Base-by-base conservation (phyloP, 2,797 vertebrate genomes). In the Picus viridis region DNA sequence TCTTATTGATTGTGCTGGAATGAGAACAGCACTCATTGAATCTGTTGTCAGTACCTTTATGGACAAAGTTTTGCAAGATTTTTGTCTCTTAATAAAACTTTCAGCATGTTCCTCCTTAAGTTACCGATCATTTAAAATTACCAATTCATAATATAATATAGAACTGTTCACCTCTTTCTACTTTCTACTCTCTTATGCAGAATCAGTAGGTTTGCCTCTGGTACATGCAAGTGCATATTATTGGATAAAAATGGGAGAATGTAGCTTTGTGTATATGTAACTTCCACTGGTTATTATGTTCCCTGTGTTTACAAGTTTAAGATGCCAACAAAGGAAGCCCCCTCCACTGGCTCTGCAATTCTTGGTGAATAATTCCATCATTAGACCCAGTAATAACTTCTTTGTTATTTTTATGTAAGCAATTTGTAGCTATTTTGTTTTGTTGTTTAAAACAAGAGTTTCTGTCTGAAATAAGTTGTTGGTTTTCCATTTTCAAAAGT, bases 141-240 rank as follows among this genome's bases (percentile, higher is more conserved):
- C n/a, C 17, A 26, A 20, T 15, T 84, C 78, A 29, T 90, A 80
- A 68, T 45, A 14, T n/a, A 11, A 3, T 7, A 84, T 63, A 67
- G 23, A 84, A 27, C 12, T 45, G 4, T 30, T 75, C 23, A 45
- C 8, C 3, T 65, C 26, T 76, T 82, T 32, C 49, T 78, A 8
- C 23, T 43, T 73, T 32, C 34, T 79, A 4, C 14, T 71, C 18
- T 69, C 72, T 51, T 34, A 18, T 51, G 54, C 24, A 59, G 49
- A 56, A 36, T 10, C 51, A 26, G 8, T 39, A 29, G 39, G 9
- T 83, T 87, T 39, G n/a, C 2, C 29, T 86, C 16, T 86, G n/a
- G 8, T 63, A 43, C 8, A 70, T 67, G 18, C 0, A 2, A 56
- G 19, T 34, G 3, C 5, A 2, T 29, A 12, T 47, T 30, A 8